Percentiles rank a stretch among this genome's conserved stretches.
These are phyloP conservation scores for Arothron firmamentum DNA, from an alignment of 2,113 vertebrate species.

Conservation along the genomic window DNA sequence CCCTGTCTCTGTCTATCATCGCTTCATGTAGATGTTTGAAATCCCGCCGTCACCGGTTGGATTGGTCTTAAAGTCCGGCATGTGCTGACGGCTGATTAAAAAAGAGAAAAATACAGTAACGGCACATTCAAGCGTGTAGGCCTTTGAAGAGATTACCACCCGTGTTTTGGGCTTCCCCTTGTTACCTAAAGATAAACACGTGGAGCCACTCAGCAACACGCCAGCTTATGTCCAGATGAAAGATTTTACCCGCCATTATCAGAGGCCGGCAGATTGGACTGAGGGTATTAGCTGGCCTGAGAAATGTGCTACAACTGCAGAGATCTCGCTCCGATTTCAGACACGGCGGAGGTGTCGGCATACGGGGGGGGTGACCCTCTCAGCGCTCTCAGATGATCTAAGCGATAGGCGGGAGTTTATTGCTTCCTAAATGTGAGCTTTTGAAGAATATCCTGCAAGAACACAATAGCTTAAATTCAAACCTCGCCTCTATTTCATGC, in stretches of 20 bases:
- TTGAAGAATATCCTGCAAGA: conserved; percentile 17
- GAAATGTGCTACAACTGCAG: conserved; percentile 68
- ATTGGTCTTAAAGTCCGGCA: conserved; percentile 58
- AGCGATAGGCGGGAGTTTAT: conserved; percentile 53
- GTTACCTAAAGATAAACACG: conserved; percentile 69
- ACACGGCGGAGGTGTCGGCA: conserved; percentile 23
- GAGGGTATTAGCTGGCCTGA: conserved; percentile 60
- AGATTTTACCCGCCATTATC: conserved; percentile 71
- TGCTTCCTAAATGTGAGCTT: conserved; percentile 40
- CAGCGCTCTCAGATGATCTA: conserved; percentile 58
- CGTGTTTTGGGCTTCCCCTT: conserved; percentile 63
- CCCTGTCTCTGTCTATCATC: conserved; percentile 16
- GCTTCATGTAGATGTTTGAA: conserved; percentile 29
- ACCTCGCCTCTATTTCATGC: background rate
- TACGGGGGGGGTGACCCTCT: conserved; percentile 32
- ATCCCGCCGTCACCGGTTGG: conserved; percentile 50
- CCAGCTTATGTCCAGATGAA: conserved; percentile 75
- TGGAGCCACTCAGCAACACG: conserved; percentile 67
- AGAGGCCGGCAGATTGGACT: conserved; percentile 63
- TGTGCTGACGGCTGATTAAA: conserved; percentile 64
- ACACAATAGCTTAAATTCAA: background rate
- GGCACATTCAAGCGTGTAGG: conserved; percentile 55
- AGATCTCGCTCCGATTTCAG: conserved; percentile 64
- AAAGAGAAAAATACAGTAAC: conserved; percentile 57
- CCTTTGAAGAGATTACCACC: conserved; percentile 73